Evolutionary conservation across 2,888 invertebrate species (phyloP), one percentile per base, ranked within the genome.

Genomic region (Zeuzera pyrina): DNA sequence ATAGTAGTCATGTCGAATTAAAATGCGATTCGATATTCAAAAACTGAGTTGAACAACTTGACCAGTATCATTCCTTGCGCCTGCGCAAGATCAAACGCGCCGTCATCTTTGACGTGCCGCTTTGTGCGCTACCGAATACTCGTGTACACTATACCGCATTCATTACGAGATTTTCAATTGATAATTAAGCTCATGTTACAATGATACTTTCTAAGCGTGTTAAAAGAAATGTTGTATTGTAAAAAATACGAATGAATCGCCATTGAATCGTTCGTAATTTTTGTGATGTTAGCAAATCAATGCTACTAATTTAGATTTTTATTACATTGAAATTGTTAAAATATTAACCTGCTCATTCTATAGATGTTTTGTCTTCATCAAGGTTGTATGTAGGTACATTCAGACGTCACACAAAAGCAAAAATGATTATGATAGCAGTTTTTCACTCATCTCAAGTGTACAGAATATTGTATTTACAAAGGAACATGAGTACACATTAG

Each of bases 171-270:
- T 70, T 54, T 64, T 70, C 78, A 74, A 79, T 79, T 77, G 74
- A 78, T 79, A 79, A 78, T 79, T 77, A 79, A 66, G 71, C 65
- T 73, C 66, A 52, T 49, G 54, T 68, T 72, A 67, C 65, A 66
- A 56, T 58, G 57, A 51, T 65, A 69, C 72, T 68, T 70, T 67
- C 65, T 65, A 62, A 52, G 45, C 31, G 43, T 39, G 13, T 27
- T 25, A 35, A 57, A 65, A 57, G 68, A 69, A 66, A 60, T 54
- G 53, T 56, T 65, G n/a, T 53, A 49, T 53, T 55, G 49, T 42
- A 43, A 47, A 49, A 42, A 35, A 36, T 30, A 33, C 34, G 13
- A 8, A 10, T 11, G n/a, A n/a, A n/a, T n/a, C n/a, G n/a, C n/a
- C n/a, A n/a, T n/a, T n/a, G n/a, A n/a, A n/a, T n/a, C n/a, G n/a